phyloP scores from a whole-genome alignment of 2,797 vertebrate genomes.

The Mastacembelus armatus region DNA sequence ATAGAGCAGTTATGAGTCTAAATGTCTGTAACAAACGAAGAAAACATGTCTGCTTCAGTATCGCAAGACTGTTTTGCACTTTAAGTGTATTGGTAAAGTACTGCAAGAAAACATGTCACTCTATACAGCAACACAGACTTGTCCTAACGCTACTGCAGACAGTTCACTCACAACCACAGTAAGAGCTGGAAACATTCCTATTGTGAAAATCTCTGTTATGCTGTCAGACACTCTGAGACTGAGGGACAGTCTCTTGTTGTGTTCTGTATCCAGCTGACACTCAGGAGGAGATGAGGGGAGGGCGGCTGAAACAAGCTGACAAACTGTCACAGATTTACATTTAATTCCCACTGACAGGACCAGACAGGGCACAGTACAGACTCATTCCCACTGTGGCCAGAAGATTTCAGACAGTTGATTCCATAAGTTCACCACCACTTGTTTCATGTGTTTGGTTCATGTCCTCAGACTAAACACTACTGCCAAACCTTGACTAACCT shows the following conservation, averaged over 20 bases:
- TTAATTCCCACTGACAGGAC: not conserved
- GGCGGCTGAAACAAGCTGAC: not conserved
- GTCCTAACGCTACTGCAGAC: not conserved
- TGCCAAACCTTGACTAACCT: too few species aligned
- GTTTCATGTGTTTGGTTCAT: too few species aligned
- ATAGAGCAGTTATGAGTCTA: not conserved
- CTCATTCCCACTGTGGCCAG: too few species aligned
- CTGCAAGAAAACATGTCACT: not conserved
- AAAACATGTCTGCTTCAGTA: not conserved
- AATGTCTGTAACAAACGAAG: not conserved
- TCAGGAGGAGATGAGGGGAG: not conserved
- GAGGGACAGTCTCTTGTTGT: conserved; percentile 1
- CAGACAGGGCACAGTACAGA: not conserved
- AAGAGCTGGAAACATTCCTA: too few species aligned
- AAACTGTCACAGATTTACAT: not conserved
- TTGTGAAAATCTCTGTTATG: conserved; percentile 11
- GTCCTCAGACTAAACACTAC: too few species aligned
- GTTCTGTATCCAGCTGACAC: not conserved
- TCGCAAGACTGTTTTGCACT: not conserved
- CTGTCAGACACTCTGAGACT: conserved; percentile 10
- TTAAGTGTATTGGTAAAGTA: not conserved
- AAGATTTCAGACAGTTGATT: too few species aligned
- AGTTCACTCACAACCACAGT: not conserved
- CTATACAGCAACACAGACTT: not conserved
- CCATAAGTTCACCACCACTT: too few species aligned